Evolutionary conservation across 2,797 vertebrate genomes (phyloP).

Genomic region (Vespertilio murinus): DNA sequence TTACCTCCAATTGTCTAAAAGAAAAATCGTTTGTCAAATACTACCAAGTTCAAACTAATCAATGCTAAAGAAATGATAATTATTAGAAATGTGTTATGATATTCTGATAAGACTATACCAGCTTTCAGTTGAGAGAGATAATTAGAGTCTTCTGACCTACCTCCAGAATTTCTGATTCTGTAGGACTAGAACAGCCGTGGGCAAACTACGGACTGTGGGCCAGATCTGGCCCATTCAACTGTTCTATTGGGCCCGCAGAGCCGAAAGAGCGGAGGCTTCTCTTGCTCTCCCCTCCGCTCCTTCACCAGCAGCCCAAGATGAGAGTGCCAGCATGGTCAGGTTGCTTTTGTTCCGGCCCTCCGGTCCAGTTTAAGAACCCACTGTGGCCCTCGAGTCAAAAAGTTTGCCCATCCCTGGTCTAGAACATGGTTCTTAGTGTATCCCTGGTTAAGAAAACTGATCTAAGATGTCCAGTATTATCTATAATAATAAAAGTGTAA

Average conservation of each 20-base stretch:
- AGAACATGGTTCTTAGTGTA: not conserved
- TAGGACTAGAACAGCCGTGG: not conserved
- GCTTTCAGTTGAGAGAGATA: not conserved
- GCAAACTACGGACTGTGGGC: too few relatives aligned
- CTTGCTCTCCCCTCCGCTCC: too few relatives aligned
- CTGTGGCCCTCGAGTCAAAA: too few relatives aligned
- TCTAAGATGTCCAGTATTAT: not conserved
- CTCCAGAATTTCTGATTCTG: not conserved
- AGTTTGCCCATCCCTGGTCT: too few relatives aligned
- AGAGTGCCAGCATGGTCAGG: too few relatives aligned
- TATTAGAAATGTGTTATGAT: not conserved
- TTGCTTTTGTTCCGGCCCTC: too few relatives aligned
- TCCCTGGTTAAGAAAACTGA: constrained; percentile 26
- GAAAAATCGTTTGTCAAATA: constrained; percentile 22
- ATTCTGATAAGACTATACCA: not conserved
- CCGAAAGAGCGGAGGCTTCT: too few relatives aligned
- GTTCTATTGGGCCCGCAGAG: too few relatives aligned
- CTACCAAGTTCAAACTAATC: constrained; percentile 13
- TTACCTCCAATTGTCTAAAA: constrained; percentile 9
- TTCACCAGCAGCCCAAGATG: too few relatives aligned
- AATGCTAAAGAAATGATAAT: not conserved
- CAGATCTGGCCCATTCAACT: too few relatives aligned
- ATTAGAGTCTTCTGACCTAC: not conserved
- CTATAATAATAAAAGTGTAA: too few relatives aligned
- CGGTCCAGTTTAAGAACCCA: too few relatives aligned